These are phyloP conservation scores for Ephialtes manifestator DNA, from an alignment of 2,888 invertebrate genomes.

Conservation along the genomic window DNA sequence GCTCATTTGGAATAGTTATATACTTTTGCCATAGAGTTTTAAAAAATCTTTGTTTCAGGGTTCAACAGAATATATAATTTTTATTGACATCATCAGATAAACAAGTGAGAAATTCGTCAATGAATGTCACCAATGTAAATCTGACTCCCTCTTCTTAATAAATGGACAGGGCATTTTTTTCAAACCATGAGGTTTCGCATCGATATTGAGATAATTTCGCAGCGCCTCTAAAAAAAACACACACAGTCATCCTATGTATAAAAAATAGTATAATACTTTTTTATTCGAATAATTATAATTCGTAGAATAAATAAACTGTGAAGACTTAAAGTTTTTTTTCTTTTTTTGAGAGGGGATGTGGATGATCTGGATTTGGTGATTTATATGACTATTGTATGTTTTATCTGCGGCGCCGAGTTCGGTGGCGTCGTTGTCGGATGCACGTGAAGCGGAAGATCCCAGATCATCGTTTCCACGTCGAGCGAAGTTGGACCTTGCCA, in stretches of 20 bases:
- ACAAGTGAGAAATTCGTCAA: no score
- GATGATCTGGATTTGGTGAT: constrained; percentile 7
- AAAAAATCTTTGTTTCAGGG: no score
- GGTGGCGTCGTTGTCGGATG: constrained; percentile 92
- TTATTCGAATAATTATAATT: constrained; percentile 44
- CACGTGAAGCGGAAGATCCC: constrained; percentile 98
- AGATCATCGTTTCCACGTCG: constrained; percentile 99
- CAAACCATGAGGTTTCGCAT: no score
- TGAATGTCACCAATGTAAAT: no score
- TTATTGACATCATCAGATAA: no score
- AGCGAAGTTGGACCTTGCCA: constrained; percentile 95
- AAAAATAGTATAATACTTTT: constrained; percentile 60
- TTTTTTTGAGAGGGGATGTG: not conserved
- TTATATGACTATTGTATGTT: constrained; percentile 82
- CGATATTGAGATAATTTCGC: not conserved
- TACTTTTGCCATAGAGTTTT: no score
- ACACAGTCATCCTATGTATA: constrained; percentile 47
- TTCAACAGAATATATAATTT: not conserved
- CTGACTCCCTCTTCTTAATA: no score
- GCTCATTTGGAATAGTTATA: no score
- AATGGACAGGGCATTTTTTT: no score
- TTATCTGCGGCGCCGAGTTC: constrained; percentile 82
- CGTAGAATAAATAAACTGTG: constrained; percentile 10
- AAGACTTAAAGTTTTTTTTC: not conserved
- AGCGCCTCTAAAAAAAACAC: constrained; percentile 5